These are phyloP conservation scores for Cynopterus brachyotis DNA, from an alignment of 2,113 vertebrate species.

Conservation along the genomic window DNA sequence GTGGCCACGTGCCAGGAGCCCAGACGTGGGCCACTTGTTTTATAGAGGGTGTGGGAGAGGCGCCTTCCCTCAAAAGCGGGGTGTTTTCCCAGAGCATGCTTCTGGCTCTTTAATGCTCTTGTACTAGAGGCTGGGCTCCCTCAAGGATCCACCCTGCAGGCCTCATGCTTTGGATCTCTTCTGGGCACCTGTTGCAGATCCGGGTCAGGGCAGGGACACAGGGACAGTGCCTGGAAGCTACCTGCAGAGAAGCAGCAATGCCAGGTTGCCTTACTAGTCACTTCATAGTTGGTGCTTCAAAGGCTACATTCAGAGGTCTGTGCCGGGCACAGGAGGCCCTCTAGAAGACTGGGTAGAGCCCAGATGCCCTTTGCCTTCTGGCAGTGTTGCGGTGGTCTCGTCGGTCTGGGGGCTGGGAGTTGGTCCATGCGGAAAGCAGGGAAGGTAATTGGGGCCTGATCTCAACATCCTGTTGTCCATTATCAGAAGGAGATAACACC, in stretches of 20 bases:
- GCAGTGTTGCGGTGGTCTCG: background rate
- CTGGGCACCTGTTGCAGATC: no score
- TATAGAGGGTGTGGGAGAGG: background rate
- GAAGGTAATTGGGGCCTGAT: background rate
- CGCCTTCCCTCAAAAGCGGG: background rate
- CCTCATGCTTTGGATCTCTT: background rate
- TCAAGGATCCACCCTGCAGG: background rate
- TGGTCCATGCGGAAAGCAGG: background rate
- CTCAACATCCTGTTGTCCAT: background rate
- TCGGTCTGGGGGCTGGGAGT: background rate
- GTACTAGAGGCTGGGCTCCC: background rate
- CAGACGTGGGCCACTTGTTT: background rate
- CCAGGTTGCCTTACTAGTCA: background rate
- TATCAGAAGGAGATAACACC: background rate
- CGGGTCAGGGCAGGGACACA: background rate
- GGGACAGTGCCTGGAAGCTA: background rate
- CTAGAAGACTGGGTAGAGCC: background rate
- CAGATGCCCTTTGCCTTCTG: background rate
- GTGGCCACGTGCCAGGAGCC: background rate
- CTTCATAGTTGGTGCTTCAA: rapidly evolving
- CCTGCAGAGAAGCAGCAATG: background rate
- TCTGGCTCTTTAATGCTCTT: background rate
- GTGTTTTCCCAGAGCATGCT: background rate
- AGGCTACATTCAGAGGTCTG: background rate
- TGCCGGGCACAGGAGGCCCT: background rate